phyloP scores from a whole-genome alignment of 2,113 vertebrate genomes.

The Hippocampus abdominalis region DNA sequence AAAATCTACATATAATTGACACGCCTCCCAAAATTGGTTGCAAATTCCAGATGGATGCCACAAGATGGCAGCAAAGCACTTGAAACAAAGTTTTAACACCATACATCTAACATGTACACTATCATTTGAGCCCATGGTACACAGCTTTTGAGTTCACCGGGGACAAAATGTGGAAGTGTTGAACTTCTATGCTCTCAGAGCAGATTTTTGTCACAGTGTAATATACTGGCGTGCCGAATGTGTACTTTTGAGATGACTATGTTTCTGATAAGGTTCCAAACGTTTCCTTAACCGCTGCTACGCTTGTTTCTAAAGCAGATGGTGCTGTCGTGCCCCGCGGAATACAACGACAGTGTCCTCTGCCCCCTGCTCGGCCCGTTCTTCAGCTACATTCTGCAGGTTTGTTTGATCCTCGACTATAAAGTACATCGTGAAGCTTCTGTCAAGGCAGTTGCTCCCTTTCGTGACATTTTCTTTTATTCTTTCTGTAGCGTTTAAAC shows the following conservation, averaged over 20 bases:
- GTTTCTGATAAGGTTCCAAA: too few relatives aligned
- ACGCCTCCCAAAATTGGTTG: too few relatives aligned
- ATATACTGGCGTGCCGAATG: background rate
- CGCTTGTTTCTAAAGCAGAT: conserved; percentile 89
- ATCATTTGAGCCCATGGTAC: too few relatives aligned
- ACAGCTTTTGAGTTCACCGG: too few relatives aligned
- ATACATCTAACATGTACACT: too few relatives aligned
- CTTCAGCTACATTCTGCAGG: conserved; percentile 89
- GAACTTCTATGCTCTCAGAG: too few relatives aligned
- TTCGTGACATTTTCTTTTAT: conserved; percentile 7
- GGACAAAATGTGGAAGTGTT: too few relatives aligned
- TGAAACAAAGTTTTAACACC: background rate
- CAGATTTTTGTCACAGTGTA: too few relatives aligned
- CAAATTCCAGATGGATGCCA: too few relatives aligned
- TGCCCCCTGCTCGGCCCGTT: conserved; percentile 89
- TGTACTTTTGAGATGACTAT: background rate
- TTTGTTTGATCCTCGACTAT: conserved; percentile 67
- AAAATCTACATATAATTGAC: too few relatives aligned
- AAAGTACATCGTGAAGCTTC: background rate
- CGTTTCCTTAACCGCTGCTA: conserved; percentile 75
- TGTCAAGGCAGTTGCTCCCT: background rate
- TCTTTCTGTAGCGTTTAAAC: conserved; percentile 81
- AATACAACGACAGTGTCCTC: conserved; percentile 84
- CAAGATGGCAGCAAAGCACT: too few relatives aligned
- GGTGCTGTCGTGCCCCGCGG: conserved; percentile 84